Percentiles rank a stretch among this genome's conserved stretches.
Conservation (phyloP, 2,113 vertebrate genomes). For the Peucedramus taeniatus region DNA sequence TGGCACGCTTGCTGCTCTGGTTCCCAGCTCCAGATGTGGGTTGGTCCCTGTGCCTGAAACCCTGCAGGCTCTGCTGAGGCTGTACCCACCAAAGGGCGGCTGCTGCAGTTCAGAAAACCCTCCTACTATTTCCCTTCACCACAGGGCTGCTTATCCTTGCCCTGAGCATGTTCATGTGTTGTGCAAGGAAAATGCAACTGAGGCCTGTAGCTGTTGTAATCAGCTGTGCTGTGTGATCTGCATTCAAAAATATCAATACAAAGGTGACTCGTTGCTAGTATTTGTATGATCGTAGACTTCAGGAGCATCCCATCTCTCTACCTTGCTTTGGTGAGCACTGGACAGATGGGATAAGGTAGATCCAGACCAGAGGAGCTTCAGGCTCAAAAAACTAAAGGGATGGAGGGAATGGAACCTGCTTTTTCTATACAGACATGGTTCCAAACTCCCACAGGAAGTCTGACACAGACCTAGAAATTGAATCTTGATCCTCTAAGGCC, state of each 20-base stretch:
- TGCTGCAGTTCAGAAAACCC: neutral
- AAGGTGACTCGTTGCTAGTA: neutral
- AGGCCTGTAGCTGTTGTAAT: neutral
- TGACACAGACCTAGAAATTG: neutral
- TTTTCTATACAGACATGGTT: neutral
- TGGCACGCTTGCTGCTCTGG: rapidly evolving
- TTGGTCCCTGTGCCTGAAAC: neutral
- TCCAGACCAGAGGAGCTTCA: neutral
- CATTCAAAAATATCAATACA: neutral
- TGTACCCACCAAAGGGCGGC: neutral
- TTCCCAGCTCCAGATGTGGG: neutral
- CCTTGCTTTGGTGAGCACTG: neutral
- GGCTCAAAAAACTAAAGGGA: neutral
- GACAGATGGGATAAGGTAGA: neutral
- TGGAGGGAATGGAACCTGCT: neutral
- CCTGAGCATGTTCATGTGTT: neutral
- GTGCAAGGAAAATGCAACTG: neutral
- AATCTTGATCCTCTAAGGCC: neutral
- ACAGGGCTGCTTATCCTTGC: neutral
- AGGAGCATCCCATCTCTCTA: neutral
- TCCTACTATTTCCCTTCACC: neutral
- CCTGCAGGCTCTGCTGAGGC: neutral
- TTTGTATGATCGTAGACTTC: neutral
- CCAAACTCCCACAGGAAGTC: neutral
- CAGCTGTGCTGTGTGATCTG: neutral